Conservation (phyloP, 2,113 vertebrate genomes). For the Chloroceryle aenea region DNA sequence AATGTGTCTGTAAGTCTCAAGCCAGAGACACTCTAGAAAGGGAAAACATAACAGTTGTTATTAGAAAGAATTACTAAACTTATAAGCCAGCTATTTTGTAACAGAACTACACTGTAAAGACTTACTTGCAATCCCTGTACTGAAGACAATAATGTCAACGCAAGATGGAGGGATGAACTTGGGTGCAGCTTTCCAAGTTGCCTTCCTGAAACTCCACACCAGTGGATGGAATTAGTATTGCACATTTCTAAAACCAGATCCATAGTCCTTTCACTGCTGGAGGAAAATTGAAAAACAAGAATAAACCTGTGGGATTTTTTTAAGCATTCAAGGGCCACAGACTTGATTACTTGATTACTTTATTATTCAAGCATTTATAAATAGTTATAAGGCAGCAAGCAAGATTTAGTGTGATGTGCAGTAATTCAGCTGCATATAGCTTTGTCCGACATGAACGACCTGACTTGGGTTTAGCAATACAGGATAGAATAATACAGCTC, state of each 20-base stretch:
- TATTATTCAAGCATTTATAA: not conserved
- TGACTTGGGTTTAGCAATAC: not conserved
- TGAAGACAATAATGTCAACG: conserved; percentile 90
- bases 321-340: not conserved
- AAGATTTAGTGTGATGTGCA: not conserved
- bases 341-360: not conserved
- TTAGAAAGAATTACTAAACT: not conserved
- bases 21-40: conserved; percentile 90
- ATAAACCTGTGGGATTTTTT: conserved; percentile 36
- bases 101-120: not conserved
- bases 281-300: conserved; percentile 39
- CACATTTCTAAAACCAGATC: conserved; percentile 97
- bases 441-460: rapidly evolving
- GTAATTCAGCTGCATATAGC: not conserved
- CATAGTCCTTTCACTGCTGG: conserved; percentile 95
- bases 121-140: conserved; percentile 94
- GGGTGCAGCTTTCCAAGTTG: conserved; percentile 94
- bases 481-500: not conserved
- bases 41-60: conserved; percentile 37
- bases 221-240: conserved; percentile 93
- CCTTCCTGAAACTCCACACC: conserved; percentile 95
- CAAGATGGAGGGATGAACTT: conserved; percentile 89
- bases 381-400: not conserved
- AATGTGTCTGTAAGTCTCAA: conserved; percentile 94
- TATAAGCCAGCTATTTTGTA: not conserved